Percentiles rank a stretch among this genome's conserved stretches.
Conservation (phyloP, 1,140 invertebrate species). For the Prorops nasuta region DNA sequence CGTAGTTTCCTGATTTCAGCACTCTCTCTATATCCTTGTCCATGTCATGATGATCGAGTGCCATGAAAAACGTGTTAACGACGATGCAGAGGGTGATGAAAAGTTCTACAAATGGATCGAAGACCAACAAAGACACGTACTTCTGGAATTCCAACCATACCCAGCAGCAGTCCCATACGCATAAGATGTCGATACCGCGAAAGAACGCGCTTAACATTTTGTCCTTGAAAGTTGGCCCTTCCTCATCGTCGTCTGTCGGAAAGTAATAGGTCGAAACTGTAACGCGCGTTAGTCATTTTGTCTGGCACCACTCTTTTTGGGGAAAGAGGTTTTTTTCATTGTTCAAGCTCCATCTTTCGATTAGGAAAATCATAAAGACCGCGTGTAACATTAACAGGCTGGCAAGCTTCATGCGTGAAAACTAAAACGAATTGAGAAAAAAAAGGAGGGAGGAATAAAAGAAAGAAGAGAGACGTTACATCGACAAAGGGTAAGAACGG, state of each 20-base stretch:
- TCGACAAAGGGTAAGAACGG: no score
- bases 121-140: conserved; percentile 86
- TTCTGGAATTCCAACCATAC: conserved; percentile 89
- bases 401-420: no score
- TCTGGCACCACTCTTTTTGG: conserved; percentile 67
- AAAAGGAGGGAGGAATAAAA: conserved; percentile 3
- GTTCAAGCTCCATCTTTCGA: conserved; percentile 20
- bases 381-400: conserved; percentile 22
- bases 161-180: conserved; percentile 95
- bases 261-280: conserved; percentile 93
- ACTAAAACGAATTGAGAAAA: neutral
- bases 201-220: conserved; percentile 72
- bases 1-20: conserved; percentile 92
- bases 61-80: conserved; percentile 98
- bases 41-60: conserved; percentile 94
- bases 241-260: conserved; percentile 88
- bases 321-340: conserved; percentile 57
- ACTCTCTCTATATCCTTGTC: conserved; percentile 79
- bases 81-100: conserved; percentile 98
- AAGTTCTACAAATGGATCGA: conserved; percentile 96
- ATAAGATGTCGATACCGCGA: conserved; percentile 87
- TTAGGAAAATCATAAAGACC: no score
- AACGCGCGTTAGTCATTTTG: conserved; percentile 66
- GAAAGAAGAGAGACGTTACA: no score
- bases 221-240: conserved; percentile 85